A percentile compares a stretch with the other conserved stretches of the same genome.
Evolutionary conservation across 2,113 vertebrate genomes (phyloP).

Genomic region (Podilymbus podiceps): DNA sequence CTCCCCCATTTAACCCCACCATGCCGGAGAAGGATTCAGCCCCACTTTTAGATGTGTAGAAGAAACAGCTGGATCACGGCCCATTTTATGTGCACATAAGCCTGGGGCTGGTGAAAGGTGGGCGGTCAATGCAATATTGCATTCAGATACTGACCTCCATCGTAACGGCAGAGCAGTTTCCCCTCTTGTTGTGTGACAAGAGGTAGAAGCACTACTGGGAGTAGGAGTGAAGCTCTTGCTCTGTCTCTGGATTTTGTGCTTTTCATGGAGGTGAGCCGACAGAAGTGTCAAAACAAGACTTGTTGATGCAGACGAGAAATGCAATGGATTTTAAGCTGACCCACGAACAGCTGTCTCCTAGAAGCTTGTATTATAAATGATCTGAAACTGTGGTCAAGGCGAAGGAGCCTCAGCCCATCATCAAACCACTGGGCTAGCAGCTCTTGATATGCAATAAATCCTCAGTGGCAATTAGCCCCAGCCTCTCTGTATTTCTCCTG

Average conservation of each 20-base stretch:
- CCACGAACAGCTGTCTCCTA: not conserved
- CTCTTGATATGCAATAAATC: not conserved
- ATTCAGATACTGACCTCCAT: not conserved
- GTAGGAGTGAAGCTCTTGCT: not conserved
- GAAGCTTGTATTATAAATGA: not conserved
- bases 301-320: not conserved
- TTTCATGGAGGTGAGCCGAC: not conserved
- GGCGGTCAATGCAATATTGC: not conserved
- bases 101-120: not conserved
- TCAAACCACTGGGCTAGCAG: not conserved
- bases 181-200: not conserved
- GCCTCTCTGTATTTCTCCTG: not conserved
- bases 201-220: not conserved
- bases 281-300: not conserved
- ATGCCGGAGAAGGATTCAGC: not conserved
- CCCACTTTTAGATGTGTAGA: not conserved
- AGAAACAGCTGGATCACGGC: not conserved
- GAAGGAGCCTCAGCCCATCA: not conserved
- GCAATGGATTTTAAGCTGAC: not conserved
- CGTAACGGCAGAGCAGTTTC: not conserved
- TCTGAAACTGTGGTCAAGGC: not conserved
- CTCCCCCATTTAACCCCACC: not conserved
- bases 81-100: too few relatives aligned
- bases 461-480: not conserved
- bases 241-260: not conserved